Evolutionary conservation across 2,888 invertebrate genomes (phyloP), one percentile per base, ranked within the genome.

Genomic region (Tupiocoris notatus): DNA sequence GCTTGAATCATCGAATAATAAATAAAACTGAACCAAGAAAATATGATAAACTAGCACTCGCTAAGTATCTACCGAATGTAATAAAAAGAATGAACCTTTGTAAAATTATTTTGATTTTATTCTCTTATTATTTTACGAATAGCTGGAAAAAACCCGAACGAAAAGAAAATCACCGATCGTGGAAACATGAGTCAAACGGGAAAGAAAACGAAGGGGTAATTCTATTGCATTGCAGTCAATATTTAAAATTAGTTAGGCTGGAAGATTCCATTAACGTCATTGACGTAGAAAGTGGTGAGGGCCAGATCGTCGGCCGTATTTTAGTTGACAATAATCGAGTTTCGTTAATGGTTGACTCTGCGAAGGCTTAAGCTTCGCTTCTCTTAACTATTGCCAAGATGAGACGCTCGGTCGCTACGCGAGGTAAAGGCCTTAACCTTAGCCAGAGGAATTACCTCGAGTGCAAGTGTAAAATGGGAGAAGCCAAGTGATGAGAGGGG

Each of bases 291-390:
- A 39, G 20, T 18, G 39, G 64, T 21, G 65, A 54, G 9, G 67
- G 22, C 39, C 21, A 56, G 57, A 56, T 18, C 25, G 65, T 63
- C 63, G 12, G 22, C 65, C 56, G 57, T 57, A 67, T 67, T 67
- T 56, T 56, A 67, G 67, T 57, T 67, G 67, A 67, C 67, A 70
- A 70, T 70, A 70, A 70, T 70, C 70, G 70, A 70, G 70, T 70
- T 70, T 24, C 70, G 70, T 70, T 70, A 70, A 70, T 70, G 70
- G 70, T 70, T 70, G 70, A 70, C 70, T 70, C 39, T 12, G 70
- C 24, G 59, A 70, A 24, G 59, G 70, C 59, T 68, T 70, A 70
- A 70, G 70, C 59, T 58, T 39, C 39, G 39, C 70, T 59, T 58
- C 70, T 70, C 70, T 70, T 67, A 70, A 70, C 70, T 70, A 70